Evolutionary conservation across 1,140 invertebrate genomes (phyloP).

Genomic region (Papilio helenus): DNA sequence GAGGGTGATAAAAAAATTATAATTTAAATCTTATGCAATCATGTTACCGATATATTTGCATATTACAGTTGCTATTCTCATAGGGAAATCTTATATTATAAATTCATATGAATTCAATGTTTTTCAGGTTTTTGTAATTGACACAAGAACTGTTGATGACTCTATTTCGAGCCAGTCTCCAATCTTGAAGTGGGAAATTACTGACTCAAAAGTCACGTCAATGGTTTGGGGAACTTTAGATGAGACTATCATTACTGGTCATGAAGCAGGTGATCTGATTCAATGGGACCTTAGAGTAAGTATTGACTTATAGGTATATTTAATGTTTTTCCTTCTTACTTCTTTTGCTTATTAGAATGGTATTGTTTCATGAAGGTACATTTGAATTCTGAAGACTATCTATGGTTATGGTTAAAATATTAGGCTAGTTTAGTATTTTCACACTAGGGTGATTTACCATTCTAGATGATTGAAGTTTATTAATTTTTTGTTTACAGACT

Average conservation of each 20-base stretch:
- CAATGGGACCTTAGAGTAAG: conserved; percentile 95
- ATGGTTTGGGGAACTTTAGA: conserved; percentile 96
- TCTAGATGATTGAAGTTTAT: conserved; percentile 25
- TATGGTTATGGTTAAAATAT: too few relatives aligned
- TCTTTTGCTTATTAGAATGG: too few relatives aligned
- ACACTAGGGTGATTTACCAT: too few relatives aligned
- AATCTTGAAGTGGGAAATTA: conserved; percentile 81
- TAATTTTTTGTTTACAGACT: conserved; percentile 84
- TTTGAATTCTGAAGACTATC: too few relatives aligned
- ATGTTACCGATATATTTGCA: too few relatives aligned
- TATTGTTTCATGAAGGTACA: too few relatives aligned
- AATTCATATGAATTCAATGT: not conserved
- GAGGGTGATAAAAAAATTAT: too few relatives aligned
- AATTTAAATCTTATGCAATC: too few relatives aligned
- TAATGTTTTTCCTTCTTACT: too few relatives aligned
- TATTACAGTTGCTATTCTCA: too few relatives aligned
- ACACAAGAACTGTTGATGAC: conserved; percentile 89
- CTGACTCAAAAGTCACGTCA: conserved; percentile 92
- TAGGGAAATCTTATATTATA: too few relatives aligned
- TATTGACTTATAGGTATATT: conserved; percentile 28
- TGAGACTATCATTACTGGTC: conserved; percentile 95
- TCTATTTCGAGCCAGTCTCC: conserved; percentile 78
- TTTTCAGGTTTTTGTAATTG: conserved; percentile 89
- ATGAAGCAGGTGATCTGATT: conserved; percentile 95
- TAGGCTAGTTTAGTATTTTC: too few relatives aligned